phyloP scores from a whole-genome alignment of 2,113 vertebrate genomes.

The Ictalurus furcatus region DNA sequence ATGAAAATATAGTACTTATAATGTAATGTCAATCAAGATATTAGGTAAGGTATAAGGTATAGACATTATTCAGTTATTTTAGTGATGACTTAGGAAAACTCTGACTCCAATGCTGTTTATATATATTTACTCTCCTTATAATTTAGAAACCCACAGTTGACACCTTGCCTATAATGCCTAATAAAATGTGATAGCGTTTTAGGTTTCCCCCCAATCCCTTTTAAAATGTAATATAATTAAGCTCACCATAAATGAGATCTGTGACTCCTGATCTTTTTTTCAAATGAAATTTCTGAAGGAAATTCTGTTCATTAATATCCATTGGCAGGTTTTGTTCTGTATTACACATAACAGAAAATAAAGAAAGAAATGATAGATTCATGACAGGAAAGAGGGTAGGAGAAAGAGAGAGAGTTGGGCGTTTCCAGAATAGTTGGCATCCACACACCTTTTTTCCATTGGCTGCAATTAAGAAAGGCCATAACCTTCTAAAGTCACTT shows the following conservation, averaged over 20 bases:
- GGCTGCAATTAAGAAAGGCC: slow-evolving; percentile 31
- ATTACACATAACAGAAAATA: not conserved
- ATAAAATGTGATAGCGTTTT: not conserved
- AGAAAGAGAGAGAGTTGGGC: not conserved
- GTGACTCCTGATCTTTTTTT: not conserved
- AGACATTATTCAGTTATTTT: not conserved
- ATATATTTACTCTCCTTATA: not conserved
- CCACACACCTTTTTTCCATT: not conserved
- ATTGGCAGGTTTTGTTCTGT: not conserved
- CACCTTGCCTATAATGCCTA: not conserved
- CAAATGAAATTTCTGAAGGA: not conserved
- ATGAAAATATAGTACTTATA: not conserved
- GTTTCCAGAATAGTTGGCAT: not conserved
- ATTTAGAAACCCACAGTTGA: slow-evolving; percentile 1
- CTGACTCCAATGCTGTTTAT: not conserved
- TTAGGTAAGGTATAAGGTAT: not conserved
- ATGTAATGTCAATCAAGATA: not conserved
- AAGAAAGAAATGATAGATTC: not conserved
- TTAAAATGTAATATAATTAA: not conserved
- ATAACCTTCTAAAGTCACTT: slow-evolving; percentile 9
- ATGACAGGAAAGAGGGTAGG: not conserved
- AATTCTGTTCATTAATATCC: slow-evolving; percentile 11
- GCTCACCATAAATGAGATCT: slow-evolving; percentile 32
- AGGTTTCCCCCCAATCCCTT: not conserved
- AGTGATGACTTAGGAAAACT: not conserved